Conservation (phyloP, 1,140 invertebrate species). For the Drepana arcuata region DNA sequence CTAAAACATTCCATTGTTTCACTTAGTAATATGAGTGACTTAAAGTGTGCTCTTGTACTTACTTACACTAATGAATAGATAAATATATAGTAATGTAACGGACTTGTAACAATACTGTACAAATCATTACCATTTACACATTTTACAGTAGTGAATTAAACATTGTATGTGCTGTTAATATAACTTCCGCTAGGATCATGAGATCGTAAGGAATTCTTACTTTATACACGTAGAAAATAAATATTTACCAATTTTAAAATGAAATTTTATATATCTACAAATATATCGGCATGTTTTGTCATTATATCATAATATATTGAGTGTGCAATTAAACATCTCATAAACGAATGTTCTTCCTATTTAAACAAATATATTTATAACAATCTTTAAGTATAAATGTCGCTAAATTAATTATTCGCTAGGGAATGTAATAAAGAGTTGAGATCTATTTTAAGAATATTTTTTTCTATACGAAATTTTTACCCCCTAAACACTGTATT, state of each 20-base stretch:
- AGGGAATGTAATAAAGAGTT: conserved; percentile 49
- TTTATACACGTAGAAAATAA: too few species aligned
- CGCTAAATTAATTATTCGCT: conserved; percentile 27
- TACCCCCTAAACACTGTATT: conserved; percentile 53
- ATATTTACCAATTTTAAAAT: too few species aligned
- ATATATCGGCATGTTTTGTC: background rate
- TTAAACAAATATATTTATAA: conserved; percentile 60
- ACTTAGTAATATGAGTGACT: conserved; percentile 52
- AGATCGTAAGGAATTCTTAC: too few species aligned
- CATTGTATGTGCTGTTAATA: conserved; percentile 20
- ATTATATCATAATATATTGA: conserved; percentile 33
- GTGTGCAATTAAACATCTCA: conserved; percentile 68
- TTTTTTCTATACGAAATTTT: conserved; percentile 61
- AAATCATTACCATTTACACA: conserved; percentile 12
- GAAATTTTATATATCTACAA: too few species aligned
- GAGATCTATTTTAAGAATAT: conserved; percentile 71
- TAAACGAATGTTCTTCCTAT: conserved; percentile 65
- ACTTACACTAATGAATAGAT: conserved; percentile 20
- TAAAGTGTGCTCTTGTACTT: conserved; percentile 68
- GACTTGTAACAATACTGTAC: conserved; percentile 12
- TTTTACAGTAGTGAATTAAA: conserved; percentile 6
- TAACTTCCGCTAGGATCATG: conserved; percentile 19
- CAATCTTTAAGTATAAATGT: conserved; percentile 46
- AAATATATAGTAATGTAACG: conserved; percentile 16
- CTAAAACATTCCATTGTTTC: conserved; percentile 57